Percentiles rank a stretch among this genome's conserved stretches.
phyloP scores from a whole-genome alignment of 1,140 invertebrate genomes.

The Pseudomyrmex cubaensis region DNA sequence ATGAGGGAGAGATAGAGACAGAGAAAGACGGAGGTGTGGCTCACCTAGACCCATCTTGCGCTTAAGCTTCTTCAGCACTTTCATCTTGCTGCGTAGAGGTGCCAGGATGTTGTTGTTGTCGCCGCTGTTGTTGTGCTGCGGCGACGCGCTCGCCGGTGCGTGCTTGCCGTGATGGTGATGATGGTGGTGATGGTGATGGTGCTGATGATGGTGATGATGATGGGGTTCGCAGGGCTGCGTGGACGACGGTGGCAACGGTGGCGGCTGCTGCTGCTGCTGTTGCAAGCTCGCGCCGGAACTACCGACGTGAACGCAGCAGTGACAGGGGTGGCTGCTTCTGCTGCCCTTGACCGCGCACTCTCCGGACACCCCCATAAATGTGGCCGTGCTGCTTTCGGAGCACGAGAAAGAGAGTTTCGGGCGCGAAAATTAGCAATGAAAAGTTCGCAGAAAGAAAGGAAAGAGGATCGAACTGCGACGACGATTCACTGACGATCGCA shows the following conservation, averaged over 20 bases:
- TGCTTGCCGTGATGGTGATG: constrained; percentile 70
- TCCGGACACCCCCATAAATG: constrained; percentile 84
- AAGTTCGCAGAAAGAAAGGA: neutral
- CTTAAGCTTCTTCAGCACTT: constrained; percentile 87
- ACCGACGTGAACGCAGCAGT: constrained; percentile 79
- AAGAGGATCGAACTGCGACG: neutral
- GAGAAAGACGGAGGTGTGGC: constrained; percentile 62
- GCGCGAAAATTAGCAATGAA: constrained; percentile 16
- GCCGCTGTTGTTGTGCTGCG: constrained; percentile 71
- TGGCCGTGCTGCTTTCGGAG: constrained; percentile 69
- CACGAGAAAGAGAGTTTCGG: constrained; percentile 4
- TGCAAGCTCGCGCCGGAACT: constrained; percentile 76
- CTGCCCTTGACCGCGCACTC: constrained; percentile 83
- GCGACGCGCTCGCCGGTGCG: constrained; percentile 60
- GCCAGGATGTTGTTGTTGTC: constrained; percentile 83
- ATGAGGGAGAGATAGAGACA: constrained; percentile 18
- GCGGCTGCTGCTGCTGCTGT: constrained; percentile 63
- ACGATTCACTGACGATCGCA: constrained; percentile 40
- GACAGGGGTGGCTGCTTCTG: constrained; percentile 82
- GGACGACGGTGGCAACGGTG: constrained; percentile 47
- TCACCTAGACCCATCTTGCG: constrained; percentile 86
- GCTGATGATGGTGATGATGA: constrained; percentile 72
- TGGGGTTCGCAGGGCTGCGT: constrained; percentile 68
- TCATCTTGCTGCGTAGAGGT: constrained; percentile 86
- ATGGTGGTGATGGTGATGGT: constrained; percentile 74